Base-by-base conservation (phyloP, 92 coral and sea anemone species). In the Umimayanthus kanabou region DNA sequence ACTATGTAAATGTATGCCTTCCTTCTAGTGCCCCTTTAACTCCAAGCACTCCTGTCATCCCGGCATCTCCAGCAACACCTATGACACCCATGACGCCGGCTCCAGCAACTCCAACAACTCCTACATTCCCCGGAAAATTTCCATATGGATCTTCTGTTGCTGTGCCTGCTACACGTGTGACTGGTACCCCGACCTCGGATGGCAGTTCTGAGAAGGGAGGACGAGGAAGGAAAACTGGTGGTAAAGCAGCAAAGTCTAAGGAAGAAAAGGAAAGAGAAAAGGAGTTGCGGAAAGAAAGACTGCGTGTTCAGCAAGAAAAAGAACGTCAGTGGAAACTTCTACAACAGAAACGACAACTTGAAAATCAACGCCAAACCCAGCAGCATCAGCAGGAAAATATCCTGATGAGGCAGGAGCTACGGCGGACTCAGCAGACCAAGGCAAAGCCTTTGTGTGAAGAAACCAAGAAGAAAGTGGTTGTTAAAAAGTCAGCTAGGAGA, bases 241-340 rank as follows among this genome's bases (percentile, higher is more conserved):
- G 93, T 18, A 95, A 95, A 79, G 65, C 78, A 45, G 13, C 87
- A 29, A 94, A 93, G 78, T 77, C 94, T 6, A 95, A 93, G 79
- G 98, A 93, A 85, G 99, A 96, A 57, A 93, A 92, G 85, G 99
- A 96, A 85, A 92, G 91, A 77, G 99, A 96, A 58, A 95, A 93
- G 87, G 99, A 96, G 80, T 45, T 91, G 11, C 89, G 94, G 65
- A 95, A 97, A 73, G 95, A 95, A 80, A 94, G 93, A 79, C 89
- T 95, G 33, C 89, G 89, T 26, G 87, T 97, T 88, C 98, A 96
- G 88, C 99, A 97, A 47, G 98, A 95, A 85, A 94, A 96, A 43
- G 99, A 97, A 77, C 89, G 98, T 0, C 98, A 97, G 80, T 97
- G 99, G 99, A 97, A 97, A 89, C 83, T 95, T 43, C 92, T 97